A percentile compares a stretch with the other conserved stretches of the same genome.
Evolutionary conservation across 2,113 vertebrate genomes (phyloP).

Genomic region (Eleginops maclovinus): DNA sequence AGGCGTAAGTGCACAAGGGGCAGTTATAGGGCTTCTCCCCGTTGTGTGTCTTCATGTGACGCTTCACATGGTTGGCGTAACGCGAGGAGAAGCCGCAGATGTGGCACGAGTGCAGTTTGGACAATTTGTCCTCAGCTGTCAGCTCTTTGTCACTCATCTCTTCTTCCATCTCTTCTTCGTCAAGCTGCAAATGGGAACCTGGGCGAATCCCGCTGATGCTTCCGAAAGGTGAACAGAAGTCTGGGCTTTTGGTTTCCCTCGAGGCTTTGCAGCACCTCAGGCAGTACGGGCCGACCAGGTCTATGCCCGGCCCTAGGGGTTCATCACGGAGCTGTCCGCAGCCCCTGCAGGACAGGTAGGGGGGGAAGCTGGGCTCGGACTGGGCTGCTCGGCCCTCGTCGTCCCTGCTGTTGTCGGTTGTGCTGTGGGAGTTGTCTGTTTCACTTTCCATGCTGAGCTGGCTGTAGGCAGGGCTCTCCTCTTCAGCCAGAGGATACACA

Average conservation of each 20-base stretch:
- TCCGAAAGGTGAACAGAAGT: slow-evolving; percentile 73
- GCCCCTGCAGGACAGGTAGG: slow-evolving; percentile 88
- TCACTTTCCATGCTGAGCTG: slow-evolving; percentile 91
- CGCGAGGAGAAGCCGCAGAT: slow-evolving; percentile 96
- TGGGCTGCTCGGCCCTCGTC: slow-evolving; percentile 60
- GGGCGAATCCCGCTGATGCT: slow-evolving; percentile 61
- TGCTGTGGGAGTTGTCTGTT: slow-evolving; percentile 84
- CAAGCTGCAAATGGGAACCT: slow-evolving; percentile 48
- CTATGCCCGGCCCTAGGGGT: slow-evolving; percentile 79
- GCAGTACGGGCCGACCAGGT: slow-evolving; percentile 82
- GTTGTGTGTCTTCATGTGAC: slow-evolving; percentile 99
- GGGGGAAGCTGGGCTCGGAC: slow-evolving; percentile 77
- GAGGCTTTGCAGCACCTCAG: slow-evolving; percentile 83
- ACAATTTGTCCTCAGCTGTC: slow-evolving; percentile 68
- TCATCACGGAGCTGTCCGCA: slow-evolving; percentile 88
- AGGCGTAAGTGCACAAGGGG: slow-evolving; percentile 94
- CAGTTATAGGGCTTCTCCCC: slow-evolving; percentile 97
- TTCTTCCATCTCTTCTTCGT: slow-evolving; percentile 56
- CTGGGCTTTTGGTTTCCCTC: slow-evolving; percentile 66
- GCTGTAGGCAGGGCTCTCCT: slow-evolving; percentile 89
- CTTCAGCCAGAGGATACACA: slow-evolving; percentile 89
- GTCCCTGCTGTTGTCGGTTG: slow-evolving; percentile 79
- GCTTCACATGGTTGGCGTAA: slow-evolving; percentile 97
- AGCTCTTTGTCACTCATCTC: slow-evolving; percentile 75
- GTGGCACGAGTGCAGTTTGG: slow-evolving; percentile 91